Evolutionary conservation across 1,140 invertebrate species (phyloP).

Genomic region (Cheumatopsyche charites): DNA sequence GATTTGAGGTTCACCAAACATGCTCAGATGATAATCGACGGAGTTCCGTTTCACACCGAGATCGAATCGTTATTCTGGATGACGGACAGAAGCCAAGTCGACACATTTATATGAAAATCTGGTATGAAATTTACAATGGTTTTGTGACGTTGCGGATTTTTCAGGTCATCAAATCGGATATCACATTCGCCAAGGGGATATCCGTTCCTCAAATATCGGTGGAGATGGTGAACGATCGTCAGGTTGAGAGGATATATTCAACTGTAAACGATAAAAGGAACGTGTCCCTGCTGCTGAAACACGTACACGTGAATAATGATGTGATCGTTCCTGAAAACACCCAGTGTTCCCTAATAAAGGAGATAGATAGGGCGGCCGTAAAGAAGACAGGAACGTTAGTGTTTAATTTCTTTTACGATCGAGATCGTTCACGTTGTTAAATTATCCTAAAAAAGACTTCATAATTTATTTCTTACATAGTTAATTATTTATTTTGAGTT

Average conservation of each 20-base stretch:
- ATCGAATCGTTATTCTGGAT: slow-evolving; percentile 42
- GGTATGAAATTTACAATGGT: no score
- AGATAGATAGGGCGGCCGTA: slow-evolving; percentile 34
- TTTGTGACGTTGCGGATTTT: no score
- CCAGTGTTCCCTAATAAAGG: slow-evolving; percentile 36
- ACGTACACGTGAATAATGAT: slow-evolving; percentile 37
- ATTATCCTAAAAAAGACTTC: neutral
- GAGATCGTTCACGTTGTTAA: neutral
- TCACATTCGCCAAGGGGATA: slow-evolving; percentile 39
- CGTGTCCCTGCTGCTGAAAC: slow-evolving; percentile 36
- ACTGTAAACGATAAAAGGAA: slow-evolving; percentile 35
- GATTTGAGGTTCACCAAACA: slow-evolving; percentile 40
- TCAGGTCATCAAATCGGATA: slow-evolving; percentile 37
- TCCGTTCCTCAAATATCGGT: slow-evolving; percentile 39
- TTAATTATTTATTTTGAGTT: no score
- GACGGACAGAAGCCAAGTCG: slow-evolving; percentile 42
- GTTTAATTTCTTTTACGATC: neutral
- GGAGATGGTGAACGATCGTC: slow-evolving; percentile 31
- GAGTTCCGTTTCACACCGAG: slow-evolving; percentile 39
- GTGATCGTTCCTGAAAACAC: slow-evolving; percentile 28
- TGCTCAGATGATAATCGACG: slow-evolving; percentile 37
- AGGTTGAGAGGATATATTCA: slow-evolving; percentile 34
- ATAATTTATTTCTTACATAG: no score
- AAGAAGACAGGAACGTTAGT: slow-evolving; percentile 40
- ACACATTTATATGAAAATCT: neutral